Conservation (phyloP, 2,797 vertebrate species). For the Sebastiscus albofasciatus region DNA sequence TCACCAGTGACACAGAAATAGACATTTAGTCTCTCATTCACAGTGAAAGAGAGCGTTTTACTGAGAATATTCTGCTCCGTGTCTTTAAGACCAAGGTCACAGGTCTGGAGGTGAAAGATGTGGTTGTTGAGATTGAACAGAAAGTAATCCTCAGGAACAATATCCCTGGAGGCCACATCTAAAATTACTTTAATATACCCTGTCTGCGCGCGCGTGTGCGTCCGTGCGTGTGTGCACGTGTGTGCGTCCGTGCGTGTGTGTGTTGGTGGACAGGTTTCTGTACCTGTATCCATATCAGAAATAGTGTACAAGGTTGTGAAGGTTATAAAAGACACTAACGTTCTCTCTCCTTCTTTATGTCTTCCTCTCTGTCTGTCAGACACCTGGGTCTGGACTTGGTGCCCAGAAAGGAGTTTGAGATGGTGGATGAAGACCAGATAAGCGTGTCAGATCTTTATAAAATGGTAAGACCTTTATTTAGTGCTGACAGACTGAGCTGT, state of each 20-base stretch:
- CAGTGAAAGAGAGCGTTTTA: background rate
- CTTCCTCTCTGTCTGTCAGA: slow-evolving; percentile 68
- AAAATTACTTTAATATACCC: background rate
- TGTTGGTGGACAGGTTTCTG: background rate
- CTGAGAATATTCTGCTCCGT: background rate
- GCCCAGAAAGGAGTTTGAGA: slow-evolving; percentile 96
- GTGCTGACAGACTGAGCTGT: background rate
- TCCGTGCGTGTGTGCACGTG: background rate
- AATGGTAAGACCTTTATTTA: slow-evolving; percentile 85
- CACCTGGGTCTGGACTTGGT: slow-evolving; percentile 94
- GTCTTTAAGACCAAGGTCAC: background rate
- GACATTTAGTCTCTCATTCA: background rate
- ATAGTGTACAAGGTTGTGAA: background rate
- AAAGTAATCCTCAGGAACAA: slow-evolving; percentile 16
- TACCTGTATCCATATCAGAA: background rate
- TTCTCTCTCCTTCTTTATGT: background rate
- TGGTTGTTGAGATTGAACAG: slow-evolving; percentile 6
- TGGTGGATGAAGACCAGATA: slow-evolving; percentile 94
- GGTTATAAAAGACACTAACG: background rate
- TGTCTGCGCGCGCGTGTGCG: background rate
- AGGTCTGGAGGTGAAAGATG: background rate
- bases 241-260: background rate
- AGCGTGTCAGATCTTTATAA: slow-evolving; percentile 97
- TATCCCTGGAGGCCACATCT: background rate
- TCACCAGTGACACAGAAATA: background rate